Conservation (phyloP, 2,113 vertebrate species). For the Brevimyrus niger region DNA sequence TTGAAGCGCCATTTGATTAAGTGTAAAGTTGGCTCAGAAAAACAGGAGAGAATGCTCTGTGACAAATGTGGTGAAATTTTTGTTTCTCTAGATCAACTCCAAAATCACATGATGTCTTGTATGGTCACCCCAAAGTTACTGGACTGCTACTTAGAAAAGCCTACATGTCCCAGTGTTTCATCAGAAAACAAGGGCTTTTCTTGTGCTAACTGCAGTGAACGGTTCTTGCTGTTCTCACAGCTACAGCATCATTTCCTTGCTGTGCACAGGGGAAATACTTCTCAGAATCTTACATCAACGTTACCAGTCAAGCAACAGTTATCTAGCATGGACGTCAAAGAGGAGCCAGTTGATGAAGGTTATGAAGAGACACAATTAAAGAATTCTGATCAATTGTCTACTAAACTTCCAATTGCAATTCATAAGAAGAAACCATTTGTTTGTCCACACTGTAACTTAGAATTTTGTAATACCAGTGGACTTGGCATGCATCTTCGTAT, state of each 20-base stretch:
- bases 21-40: conserved; percentile 35
- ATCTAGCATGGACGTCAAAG: conserved; percentile 44
- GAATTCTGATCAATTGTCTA: conserved; percentile 20
- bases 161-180: conserved; percentile 16
- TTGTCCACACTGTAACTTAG: conserved; percentile 46
- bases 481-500: conserved; percentile 46
- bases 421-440: conserved; percentile 28
- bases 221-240: conserved; percentile 62
- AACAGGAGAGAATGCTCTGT: conserved; percentile 37
- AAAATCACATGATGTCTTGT: conserved; percentile 43
- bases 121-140: conserved; percentile 5
- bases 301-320: conserved; percentile 46
- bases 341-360: conserved; percentile 45
- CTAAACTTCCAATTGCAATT: conserved; percentile 18
- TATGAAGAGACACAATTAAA: conserved; percentile 21
- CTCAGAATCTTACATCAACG: conserved; percentile 21
- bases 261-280: conserved; percentile 48
- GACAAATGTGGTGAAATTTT: conserved; percentile 53
- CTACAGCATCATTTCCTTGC: conserved; percentile 63
- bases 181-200: conserved; percentile 50
- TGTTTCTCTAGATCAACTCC: conserved; percentile 24
- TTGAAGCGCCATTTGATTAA: conserved; percentile 53
- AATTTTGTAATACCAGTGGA: conserved; percentile 45
- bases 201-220: conserved; percentile 57
- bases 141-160: conserved; percentile 19